Evolutionary conservation across 1,140 invertebrate genomes (phyloP).

Genomic region (Pogonomyrmex barbatus): DNA sequence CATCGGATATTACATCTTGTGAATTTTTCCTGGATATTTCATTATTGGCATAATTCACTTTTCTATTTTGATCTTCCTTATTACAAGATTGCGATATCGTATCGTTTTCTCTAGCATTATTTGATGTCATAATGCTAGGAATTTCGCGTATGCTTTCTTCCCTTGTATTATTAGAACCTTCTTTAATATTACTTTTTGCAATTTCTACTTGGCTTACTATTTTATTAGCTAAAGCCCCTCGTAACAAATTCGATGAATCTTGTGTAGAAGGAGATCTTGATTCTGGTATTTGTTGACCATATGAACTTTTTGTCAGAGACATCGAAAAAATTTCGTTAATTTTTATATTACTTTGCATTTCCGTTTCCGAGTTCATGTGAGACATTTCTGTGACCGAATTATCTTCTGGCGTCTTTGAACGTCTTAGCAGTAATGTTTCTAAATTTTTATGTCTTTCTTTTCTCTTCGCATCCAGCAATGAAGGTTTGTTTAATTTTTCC

Average conservation of each 20-base stretch:
- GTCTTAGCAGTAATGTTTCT: not conserved
- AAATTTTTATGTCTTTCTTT: not conserved
- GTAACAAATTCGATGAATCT: not conserved
- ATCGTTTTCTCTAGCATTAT: not conserved
- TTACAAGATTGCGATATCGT: not conserved
- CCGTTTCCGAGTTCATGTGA: not conserved
- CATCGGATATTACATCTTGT: not conserved
- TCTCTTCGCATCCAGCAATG: not conserved
- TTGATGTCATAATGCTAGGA: not conserved
- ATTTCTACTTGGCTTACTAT: no score
- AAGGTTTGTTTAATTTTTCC: not conserved
- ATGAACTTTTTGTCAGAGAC: not conserved
- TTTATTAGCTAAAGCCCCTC: not conserved
- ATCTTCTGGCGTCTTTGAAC: not conserved
- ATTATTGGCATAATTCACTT: not conserved
- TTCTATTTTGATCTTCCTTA: not conserved
- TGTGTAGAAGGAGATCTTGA: not conserved
- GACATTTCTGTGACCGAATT: not conserved
- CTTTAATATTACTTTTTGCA: not conserved
- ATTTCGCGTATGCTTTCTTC: not conserved
- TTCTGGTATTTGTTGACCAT: not conserved
- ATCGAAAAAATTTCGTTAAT: not conserved
- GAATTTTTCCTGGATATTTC: conserved; percentile 1
- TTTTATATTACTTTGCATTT: not conserved
- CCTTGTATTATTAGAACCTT: not conserved